Percentiles rank a stretch among this genome's conserved stretches.
Conservation (phyloP, 2,113 vertebrate species). For the Galbula dea region DNA sequence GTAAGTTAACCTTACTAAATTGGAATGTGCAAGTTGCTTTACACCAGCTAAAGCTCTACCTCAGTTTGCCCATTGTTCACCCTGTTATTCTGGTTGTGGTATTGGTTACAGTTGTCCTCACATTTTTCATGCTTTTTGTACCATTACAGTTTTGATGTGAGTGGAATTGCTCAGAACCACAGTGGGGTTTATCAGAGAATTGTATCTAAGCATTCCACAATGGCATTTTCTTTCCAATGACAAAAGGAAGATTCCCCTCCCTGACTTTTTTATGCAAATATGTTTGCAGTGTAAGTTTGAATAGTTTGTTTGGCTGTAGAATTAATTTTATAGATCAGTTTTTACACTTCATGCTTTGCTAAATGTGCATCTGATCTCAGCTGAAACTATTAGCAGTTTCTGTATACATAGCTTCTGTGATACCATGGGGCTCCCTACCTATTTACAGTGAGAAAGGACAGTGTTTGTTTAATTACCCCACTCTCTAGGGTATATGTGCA, state of each 20-base stretch:
- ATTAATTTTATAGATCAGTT: constrained; percentile 3
- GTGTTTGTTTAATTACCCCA: not conserved
- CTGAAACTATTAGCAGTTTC: not conserved
- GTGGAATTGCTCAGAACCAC: not conserved
- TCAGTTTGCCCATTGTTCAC: not conserved
- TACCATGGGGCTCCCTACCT: not conserved
- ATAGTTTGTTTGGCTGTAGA: constrained; percentile 15
- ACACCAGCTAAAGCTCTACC: not conserved
- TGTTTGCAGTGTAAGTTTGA: not conserved
- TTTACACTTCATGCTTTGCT: constrained; percentile 20
- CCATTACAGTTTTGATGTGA: not conserved
- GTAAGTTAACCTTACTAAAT: not conserved
- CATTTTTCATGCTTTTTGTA: not conserved
- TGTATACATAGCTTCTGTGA: not conserved
- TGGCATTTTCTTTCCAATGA: not conserved
- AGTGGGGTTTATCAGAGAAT: not conserved
- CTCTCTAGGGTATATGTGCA: not conserved
- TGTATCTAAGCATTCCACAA: not conserved
- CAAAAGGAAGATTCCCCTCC: not conserved
- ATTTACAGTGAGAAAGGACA: not conserved
- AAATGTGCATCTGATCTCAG: constrained; percentile 20
- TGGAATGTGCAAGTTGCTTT: not conserved
- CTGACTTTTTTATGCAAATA: not conserved
- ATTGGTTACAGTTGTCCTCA: not conserved
- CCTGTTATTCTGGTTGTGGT: not conserved